These are phyloP conservation scores for Medauroidea extradentata DNA, from an alignment of 1,140 invertebrate genomes.

Conservation along the genomic window DNA sequence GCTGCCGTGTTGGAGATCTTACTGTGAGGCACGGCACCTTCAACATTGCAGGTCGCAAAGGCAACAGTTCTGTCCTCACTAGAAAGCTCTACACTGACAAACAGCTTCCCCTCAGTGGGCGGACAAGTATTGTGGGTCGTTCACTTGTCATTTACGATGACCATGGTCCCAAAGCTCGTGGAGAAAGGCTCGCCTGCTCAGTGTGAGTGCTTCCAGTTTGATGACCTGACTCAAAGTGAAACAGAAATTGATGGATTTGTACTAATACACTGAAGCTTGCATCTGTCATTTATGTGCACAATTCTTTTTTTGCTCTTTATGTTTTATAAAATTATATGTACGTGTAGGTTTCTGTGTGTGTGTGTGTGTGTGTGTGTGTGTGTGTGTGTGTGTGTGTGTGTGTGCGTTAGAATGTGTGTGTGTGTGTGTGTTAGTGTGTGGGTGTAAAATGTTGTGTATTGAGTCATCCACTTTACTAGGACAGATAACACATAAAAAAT, in stretches of 20 bases:
- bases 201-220: conserved; percentile 63
- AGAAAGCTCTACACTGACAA: conserved; percentile 72
- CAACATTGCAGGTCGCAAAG: conserved; percentile 66
- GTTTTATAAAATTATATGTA: too few species aligned
- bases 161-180: conserved; percentile 76
- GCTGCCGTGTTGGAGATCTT: conserved; percentile 46
- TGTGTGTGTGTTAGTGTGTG: too few species aligned
- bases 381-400: too few species aligned
- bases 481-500: too few species aligned
- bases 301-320: not conserved
- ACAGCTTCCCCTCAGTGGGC: conserved; percentile 71
- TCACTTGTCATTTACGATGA: conserved; percentile 88
- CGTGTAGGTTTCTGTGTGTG: too few species aligned
- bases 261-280: too few species aligned
- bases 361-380: too few species aligned
- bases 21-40: conserved; percentile 62
- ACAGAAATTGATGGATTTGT: too few species aligned
- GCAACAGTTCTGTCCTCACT: conserved; percentile 57
- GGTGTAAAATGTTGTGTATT: too few species aligned
- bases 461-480: too few species aligned
- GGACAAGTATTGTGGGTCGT: conserved; percentile 68
- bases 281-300: not conserved
- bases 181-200: conserved; percentile 82
- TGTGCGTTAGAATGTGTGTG: too few species aligned
- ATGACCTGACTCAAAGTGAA: too few species aligned